Conservation (phyloP, 1,140 invertebrate genomes). For the Bombus waltoni region DNA sequence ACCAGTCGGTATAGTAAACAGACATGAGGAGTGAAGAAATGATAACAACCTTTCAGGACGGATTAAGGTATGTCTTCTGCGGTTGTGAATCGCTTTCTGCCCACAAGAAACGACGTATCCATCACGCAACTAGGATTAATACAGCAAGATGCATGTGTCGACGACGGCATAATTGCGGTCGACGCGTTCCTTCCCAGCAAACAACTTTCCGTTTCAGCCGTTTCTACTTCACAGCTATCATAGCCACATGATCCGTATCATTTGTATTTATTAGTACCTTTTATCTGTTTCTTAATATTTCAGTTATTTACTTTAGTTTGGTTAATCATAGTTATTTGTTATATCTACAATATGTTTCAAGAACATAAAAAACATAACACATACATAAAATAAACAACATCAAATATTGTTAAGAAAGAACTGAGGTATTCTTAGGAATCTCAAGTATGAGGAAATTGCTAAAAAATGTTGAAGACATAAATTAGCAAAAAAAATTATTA, state of each 20-base stretch:
- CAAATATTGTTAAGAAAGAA: too few relatives aligned
- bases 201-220: slow-evolving; percentile 43
- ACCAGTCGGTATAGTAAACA: neutral
- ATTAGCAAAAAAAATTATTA: too few relatives aligned
- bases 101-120: slow-evolving; percentile 23
- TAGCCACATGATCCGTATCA: neutral
- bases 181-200: slow-evolving; percentile 21
- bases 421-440: too few relatives aligned
- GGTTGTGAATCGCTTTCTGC: slow-evolving; percentile 23
- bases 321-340: neutral
- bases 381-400: too few relatives aligned
- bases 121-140: slow-evolving; percentile 40
- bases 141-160: slow-evolving; percentile 22
- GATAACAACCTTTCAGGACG: slow-evolving; percentile 22
- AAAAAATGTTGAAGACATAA: too few relatives aligned
- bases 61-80: slow-evolving; percentile 24
- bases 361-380: too few relatives aligned
- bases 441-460: too few relatives aligned
- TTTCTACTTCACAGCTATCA: neutral
- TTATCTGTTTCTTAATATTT: neutral
- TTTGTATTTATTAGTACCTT: neutral
- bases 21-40: slow-evolving; percentile 17
- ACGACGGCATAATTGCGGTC: slow-evolving; percentile 27
- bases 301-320: neutral
- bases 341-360: too few relatives aligned